Base-by-base conservation (phyloP, 2,888 invertebrate genomes). In the Geotrupes spiniger region DNA sequence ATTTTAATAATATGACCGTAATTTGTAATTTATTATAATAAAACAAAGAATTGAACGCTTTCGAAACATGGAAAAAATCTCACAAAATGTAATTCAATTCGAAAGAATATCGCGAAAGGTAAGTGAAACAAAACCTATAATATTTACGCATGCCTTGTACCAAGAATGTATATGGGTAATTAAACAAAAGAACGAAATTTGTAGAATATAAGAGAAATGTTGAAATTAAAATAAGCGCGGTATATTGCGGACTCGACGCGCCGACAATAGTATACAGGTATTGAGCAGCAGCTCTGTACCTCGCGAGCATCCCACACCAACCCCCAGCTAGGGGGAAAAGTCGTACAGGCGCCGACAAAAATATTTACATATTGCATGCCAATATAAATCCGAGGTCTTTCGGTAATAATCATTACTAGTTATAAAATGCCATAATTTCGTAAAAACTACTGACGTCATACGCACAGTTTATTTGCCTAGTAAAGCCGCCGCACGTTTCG, bases 291-390 rank as follows among this genome's bases (percentile, higher is more conserved):
- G 61, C 60, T 36, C 58, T 52, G 68, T 53, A 54, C 58, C 63
- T 50, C 60, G 61, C 60, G 57, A 54, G 54, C 57, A 60, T 51
- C 57, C 62, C 67, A 69, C 70, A 64, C 62, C 65, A 64, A 65
- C 65, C 65, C 65, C 63, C 69, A 66, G 67, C 64, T 63, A 63
- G 63, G 61, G 60, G 64, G 49, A 60, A 60, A 73, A 75, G 76
- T 57, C 73, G 71, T 63, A 73, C 74, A 75, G 75, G 74, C 75
- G 76, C 74, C 72, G 71, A 73, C 74, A 72, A 73, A 75, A 76
- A 76, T 74, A 76, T 76, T 75, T 74, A 72, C 65, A 63, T 67
- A 70, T 64, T 62, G 58, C 66, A 63, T 59, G 67, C 68, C 68
- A 63, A 70, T 71, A 66, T 73, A 70, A 69, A 71, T 73, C 72